A percentile compares a stretch with the other conserved stretches of the same genome.
phyloP scores from a whole-genome alignment of 1,140 invertebrate genomes.

The Berghia stephanieae region DNA sequence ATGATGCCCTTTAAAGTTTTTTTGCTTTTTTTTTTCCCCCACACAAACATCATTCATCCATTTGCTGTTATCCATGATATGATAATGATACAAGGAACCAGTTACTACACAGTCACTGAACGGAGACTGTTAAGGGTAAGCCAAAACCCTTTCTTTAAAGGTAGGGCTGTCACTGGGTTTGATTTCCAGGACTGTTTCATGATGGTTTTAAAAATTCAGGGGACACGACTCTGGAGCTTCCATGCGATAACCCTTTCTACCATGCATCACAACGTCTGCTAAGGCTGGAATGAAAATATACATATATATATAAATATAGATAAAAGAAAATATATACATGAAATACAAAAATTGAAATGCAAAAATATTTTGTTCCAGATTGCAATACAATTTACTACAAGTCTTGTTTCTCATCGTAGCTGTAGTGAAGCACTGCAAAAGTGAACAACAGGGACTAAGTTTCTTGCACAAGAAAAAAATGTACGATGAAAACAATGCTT shows the following conservation, averaged over 20 bases:
- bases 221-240: slow-evolving; percentile 98
- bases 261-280: slow-evolving; percentile 94
- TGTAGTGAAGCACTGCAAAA: neutral
- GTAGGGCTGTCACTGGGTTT: slow-evolving; percentile 87
- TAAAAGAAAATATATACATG: no score
- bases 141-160: slow-evolving; percentile 85
- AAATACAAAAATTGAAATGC: no score
- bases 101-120: slow-evolving; percentile 50
- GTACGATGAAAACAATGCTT: neutral
- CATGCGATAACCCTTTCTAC: slow-evolving; percentile 99
- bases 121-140: slow-evolving; percentile 58
- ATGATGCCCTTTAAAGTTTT: no score
- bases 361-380: no score
- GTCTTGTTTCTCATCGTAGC: neutral
- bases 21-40: no score
- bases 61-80: no score
- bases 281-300: slow-evolving; percentile 79
- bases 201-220: slow-evolving; percentile 92
- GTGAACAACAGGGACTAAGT: neutral
- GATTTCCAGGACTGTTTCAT: slow-evolving; percentile 94
- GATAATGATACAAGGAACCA: no score
- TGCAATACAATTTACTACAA: no score
- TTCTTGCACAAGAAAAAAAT: neutral
- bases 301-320: neutral
- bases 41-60: no score